Percentiles rank a stretch among this genome's conserved stretches.
Evolutionary conservation across 2,113 vertebrate genomes (phyloP).

Genomic region (Gulo gulo): DNA sequence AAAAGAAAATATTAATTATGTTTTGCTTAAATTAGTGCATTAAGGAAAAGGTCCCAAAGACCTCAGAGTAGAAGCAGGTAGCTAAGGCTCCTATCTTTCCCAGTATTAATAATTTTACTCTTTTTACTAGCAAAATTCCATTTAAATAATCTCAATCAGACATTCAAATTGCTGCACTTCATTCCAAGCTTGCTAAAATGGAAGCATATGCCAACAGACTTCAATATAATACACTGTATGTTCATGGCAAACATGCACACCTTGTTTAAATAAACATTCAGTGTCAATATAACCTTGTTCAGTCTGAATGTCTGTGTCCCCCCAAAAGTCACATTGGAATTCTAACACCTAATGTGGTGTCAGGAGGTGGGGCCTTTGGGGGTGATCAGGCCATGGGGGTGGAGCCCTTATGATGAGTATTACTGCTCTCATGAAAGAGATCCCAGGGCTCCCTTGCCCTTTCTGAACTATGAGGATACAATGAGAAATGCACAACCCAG

Average conservation of each 20-base stretch:
- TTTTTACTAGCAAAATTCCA: not conserved
- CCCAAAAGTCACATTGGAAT: not conserved
- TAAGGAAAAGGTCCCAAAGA: not conserved
- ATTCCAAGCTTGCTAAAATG: slow-evolving; percentile 11
- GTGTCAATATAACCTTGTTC: not conserved
- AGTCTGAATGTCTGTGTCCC: not conserved
- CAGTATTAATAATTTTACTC: not conserved
- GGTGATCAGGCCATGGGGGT: not conserved
- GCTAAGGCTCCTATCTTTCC: not conserved
- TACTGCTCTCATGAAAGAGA: not conserved
- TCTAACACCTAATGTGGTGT: not conserved
- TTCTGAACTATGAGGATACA: not conserved
- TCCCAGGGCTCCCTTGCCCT: not conserved
- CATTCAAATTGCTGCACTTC: not conserved
- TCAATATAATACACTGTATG: not conserved
- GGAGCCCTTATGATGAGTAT: not conserved
- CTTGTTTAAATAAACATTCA: not conserved
- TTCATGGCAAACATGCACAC: not conserved
- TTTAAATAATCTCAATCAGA: not conserved
- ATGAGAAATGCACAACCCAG: not conserved
- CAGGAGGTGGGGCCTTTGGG: not conserved
- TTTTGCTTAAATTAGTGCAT: slow-evolving; percentile 15
- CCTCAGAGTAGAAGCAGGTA: not conserved
- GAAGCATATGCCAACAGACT: not conserved
- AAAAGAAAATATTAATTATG: not conserved